phyloP scores from a whole-genome alignment of 2,888 invertebrate species.

The Leptarthrus brevirostris region DNA sequence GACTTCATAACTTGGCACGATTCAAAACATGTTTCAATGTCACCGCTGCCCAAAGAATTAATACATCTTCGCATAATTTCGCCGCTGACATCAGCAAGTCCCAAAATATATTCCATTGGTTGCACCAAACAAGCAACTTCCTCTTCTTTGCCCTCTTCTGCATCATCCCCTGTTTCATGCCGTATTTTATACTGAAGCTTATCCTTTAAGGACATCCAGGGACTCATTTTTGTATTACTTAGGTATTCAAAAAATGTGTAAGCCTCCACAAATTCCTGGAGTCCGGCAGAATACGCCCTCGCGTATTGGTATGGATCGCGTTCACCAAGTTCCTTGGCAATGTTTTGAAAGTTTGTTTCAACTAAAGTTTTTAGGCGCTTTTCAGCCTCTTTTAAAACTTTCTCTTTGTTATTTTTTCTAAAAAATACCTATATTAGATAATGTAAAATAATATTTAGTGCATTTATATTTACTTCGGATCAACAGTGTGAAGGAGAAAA shows the following conservation, averaged over 20 bases:
- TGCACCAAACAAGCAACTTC: slow-evolving; percentile 64
- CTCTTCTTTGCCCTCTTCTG: background rate
- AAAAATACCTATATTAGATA: slow-evolving; percentile 49
- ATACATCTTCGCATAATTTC: slow-evolving; percentile 92
- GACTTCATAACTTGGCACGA: slow-evolving; percentile 78
- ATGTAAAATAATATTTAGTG: background rate
- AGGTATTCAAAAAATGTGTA: slow-evolving; percentile 81
- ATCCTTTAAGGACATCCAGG: slow-evolving; percentile 71
- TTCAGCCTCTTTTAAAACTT: slow-evolving; percentile 74
- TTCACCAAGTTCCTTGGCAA: slow-evolving; percentile 79
- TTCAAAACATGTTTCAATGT: slow-evolving; percentile 77
- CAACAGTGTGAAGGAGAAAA: slow-evolving; percentile 83
- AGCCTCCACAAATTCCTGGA: slow-evolving; percentile 89
- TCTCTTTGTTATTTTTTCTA: slow-evolving; percentile 70
- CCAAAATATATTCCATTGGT: slow-evolving; percentile 75
- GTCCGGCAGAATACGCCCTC: slow-evolving; percentile 74
- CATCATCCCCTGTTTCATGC: background rate
- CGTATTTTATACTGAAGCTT: slow-evolving; percentile 67
- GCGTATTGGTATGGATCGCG: slow-evolving; percentile 78
- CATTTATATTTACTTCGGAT: slow-evolving; percentile 58
- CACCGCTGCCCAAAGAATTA: slow-evolving; percentile 81
- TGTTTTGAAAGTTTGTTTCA: slow-evolving; percentile 70
- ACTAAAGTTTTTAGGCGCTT: slow-evolving; percentile 74
- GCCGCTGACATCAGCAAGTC: slow-evolving; percentile 87
- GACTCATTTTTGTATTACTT: slow-evolving; percentile 71